Base-by-base conservation (phyloP, 2,113 vertebrate genomes). In the Caranx ignobilis region DNA sequence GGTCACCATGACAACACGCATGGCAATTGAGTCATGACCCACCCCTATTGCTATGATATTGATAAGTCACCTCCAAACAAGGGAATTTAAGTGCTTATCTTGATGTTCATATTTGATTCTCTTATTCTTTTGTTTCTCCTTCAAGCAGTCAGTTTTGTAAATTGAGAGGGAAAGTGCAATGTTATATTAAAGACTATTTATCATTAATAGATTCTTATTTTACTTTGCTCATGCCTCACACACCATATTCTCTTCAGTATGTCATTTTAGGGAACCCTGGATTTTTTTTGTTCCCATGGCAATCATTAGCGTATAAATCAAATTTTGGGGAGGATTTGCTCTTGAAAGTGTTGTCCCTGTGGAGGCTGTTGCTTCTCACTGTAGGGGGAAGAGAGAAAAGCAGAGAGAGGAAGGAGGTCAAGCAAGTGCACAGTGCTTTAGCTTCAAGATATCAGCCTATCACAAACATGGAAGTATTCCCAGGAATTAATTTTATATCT, bases 11-110 rank as follows among this genome's bases (percentile, higher is more conserved):
- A 94, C 95, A 94, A 94, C 92, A 94, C 93, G 94, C 95, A 96
- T 96, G 93, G 94, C 95, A 93, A 94, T 92, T 95, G 93, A 93
- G 92, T 95, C 95, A 96, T 96, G 95, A 95, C 95, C 95, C 91
- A 87, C 93, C 94, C 94, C 93, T 93, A 90, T 86, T 89, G 67
- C 91, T 84, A 86, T 91, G 88, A 91, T 87, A 76, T 80, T 87
- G 77, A 90, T 91, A 88, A 82, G 80, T 92, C 83, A 90, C 91
- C 87, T 92, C 88, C 87, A 80, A 87, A 74, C 66, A 64, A 60
- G 83, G 64, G 77, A 72, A 71, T 74, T 87, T 89, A 93, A 81
- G 75, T 91, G 84, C 69, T 89, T 87, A 65, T 86, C 52, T 88
- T 78, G 26, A 81, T 71, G 48, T 85, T 90, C 91, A 94, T 92